Conservation (phyloP, 2,113 vertebrate species). For the Chaetura pelagica region DNA sequence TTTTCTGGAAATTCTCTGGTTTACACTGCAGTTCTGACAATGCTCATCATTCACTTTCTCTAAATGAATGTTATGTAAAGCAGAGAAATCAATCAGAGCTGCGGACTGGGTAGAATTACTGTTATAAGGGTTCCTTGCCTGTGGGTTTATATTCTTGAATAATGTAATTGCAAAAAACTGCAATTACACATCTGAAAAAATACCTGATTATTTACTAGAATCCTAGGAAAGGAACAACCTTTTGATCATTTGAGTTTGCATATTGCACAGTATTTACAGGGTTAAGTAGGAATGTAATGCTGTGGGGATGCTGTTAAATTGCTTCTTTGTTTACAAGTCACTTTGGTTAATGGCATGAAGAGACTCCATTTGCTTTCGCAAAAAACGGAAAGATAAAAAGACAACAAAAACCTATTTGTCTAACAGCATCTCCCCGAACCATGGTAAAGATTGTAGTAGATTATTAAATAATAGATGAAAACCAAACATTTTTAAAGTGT, state of each 20-base stretch:
- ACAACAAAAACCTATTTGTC: conserved; percentile 78
- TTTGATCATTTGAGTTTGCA: conserved; percentile 31
- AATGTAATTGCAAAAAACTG: background rate
- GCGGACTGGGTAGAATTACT: background rate
- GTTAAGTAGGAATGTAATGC: conserved; percentile 71
- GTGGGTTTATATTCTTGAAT: background rate
- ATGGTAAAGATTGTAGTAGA: conserved; percentile 42
- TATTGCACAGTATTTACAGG: conserved; percentile 37
- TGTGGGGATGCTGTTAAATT: conserved; percentile 74
- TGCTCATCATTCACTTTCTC: conserved; percentile 44
- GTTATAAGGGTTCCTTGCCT: background rate
- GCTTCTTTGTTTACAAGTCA: conserved; percentile 77
- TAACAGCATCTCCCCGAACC: conserved; percentile 58
- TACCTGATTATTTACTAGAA: background rate
- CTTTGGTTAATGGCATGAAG: conserved; percentile 76
- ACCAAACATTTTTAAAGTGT: conserved; percentile 46
- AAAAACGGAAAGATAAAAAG: conserved; percentile 68
- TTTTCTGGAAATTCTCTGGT: conserved; percentile 9
- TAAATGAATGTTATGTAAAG: conserved; percentile 32
- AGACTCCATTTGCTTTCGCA: conserved; percentile 64
- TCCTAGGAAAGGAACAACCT: conserved; percentile 11
- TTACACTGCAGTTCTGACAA: conserved; percentile 21
- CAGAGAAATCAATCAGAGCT: conserved; percentile 26
- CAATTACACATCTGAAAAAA: background rate
- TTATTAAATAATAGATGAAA: conserved; percentile 72